Conservation (phyloP, 2,888 invertebrate species). For the Oxytorus armatus region DNA sequence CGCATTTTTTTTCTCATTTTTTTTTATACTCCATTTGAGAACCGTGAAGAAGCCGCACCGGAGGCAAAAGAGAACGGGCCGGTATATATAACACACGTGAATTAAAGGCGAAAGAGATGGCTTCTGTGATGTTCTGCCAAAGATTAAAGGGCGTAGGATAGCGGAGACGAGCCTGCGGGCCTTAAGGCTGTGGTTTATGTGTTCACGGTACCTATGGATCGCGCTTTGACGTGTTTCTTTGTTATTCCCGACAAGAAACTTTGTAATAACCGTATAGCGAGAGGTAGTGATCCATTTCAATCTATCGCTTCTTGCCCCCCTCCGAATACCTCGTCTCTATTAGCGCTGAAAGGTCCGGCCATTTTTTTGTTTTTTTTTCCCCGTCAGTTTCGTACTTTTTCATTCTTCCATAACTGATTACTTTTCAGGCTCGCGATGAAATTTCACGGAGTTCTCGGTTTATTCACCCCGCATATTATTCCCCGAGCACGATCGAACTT, state of each 20-base stretch:
- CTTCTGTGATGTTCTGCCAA: slow-evolving; percentile 60
- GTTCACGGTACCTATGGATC: slow-evolving; percentile 1
- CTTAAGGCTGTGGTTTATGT: slow-evolving; percentile 48
- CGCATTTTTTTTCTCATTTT: slow-evolving; percentile 3
- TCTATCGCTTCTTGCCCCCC: slow-evolving; percentile 32
- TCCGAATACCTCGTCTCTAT: slow-evolving; percentile 25
- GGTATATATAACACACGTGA: slow-evolving; percentile 53
- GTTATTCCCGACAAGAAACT: slow-evolving; percentile 60
- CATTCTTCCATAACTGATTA: slow-evolving; percentile 62
- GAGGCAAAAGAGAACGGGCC: slow-evolving; percentile 28
- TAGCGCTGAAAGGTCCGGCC: slow-evolving; percentile 52
- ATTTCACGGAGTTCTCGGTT: slow-evolving; percentile 52
- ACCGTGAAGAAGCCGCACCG: slow-evolving; percentile 24
- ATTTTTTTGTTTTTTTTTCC: slow-evolving; percentile 12
- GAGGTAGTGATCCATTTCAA: slow-evolving; percentile 58
- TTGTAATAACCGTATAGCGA: slow-evolving; percentile 64
- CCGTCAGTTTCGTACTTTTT: neutral
- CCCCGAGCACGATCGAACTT: neutral
- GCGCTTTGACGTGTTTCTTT: no score
- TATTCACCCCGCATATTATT: slow-evolving; percentile 29
- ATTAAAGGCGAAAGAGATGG: slow-evolving; percentile 50
- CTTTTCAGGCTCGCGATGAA: slow-evolving; percentile 59
- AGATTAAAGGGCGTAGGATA: slow-evolving; percentile 66
- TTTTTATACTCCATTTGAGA: slow-evolving; percentile 11
- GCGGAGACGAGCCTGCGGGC: slow-evolving; percentile 49